Conservation (phyloP, 2,888 invertebrate species). For the Yponomeuta evonymella region DNA sequence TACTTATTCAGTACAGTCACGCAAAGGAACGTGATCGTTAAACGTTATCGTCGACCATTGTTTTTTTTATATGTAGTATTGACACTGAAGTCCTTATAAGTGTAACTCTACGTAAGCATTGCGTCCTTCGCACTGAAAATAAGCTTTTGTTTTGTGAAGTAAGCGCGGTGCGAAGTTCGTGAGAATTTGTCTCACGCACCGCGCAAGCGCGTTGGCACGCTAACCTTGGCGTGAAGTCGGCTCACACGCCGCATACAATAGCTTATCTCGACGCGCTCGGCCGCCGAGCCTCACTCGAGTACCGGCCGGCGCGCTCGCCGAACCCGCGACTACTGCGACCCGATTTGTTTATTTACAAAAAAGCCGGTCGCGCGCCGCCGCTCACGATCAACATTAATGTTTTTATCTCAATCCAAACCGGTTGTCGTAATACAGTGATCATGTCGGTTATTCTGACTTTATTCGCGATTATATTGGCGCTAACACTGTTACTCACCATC, state of each 20-base stretch:
- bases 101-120: background rate
- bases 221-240: background rate
- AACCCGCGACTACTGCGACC: background rate
- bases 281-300: background rate
- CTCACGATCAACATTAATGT: background rate
- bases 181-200: background rate
- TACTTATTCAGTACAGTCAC: background rate
- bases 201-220: background rate
- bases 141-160: background rate
- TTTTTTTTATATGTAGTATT: background rate
- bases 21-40: background rate
- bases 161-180: background rate
- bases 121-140: background rate
- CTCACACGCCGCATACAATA: background rate
- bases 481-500: conserved; percentile 45
- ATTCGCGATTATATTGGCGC: conserved; percentile 40
- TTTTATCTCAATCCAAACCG: conserved; percentile 1
- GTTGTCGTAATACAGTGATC: conserved; percentile 21
- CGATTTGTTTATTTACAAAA: conserved; percentile 10
- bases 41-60: background rate
- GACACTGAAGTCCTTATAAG: background rate
- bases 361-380: background rate
- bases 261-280: background rate
- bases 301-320: background rate
- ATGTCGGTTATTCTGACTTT: conserved; percentile 49